Percentiles rank a stretch among this genome's conserved stretches.
Evolutionary conservation across 2,888 invertebrate genomes (phyloP).

Genomic region (Galerucella calmariensis): DNA sequence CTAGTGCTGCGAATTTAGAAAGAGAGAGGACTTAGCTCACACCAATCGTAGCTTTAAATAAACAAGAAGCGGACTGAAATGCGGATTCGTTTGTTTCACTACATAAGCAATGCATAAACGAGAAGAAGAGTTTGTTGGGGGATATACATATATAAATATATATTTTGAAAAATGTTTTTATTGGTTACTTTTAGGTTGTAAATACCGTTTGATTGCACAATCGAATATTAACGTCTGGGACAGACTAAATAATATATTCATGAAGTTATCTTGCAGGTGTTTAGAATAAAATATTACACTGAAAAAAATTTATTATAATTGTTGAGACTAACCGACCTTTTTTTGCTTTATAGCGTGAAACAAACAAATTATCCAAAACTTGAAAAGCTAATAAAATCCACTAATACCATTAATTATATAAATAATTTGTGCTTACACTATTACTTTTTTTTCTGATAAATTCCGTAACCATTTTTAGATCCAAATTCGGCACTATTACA

Average conservation of each 20-base stretch:
- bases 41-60: slow-evolving; percentile 54
- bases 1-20: slow-evolving; percentile 54
- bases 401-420: slow-evolving; percentile 22
- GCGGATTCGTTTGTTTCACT: slow-evolving; percentile 17
- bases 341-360: slow-evolving; percentile 11
- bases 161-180: not conserved
- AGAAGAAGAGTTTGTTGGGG: not conserved
- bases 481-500: slow-evolving; percentile 32
- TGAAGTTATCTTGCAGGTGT: not conserved
- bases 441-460: slow-evolving; percentile 19
- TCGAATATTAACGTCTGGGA: not conserved
- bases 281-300: too few relatives aligned
- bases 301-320: too few relatives aligned
- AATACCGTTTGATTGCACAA: not conserved
- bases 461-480: slow-evolving; percentile 21
- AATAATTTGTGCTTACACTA: slow-evolving; percentile 45
- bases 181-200: not conserved
- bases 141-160: not conserved
- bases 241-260: not conserved
- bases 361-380: slow-evolving; percentile 1
- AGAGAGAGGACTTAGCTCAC: slow-evolving; percentile 53
- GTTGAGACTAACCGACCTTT: too few relatives aligned
- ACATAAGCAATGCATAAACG: not conserved
- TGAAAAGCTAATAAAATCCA: not conserved
- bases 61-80: slow-evolving; percentile 35